Percentiles rank a stretch among this genome's conserved stretches.
phyloP scores from a whole-genome alignment of 2,888 invertebrate genomes.

The Callyntrura guangdongensis region DNA sequence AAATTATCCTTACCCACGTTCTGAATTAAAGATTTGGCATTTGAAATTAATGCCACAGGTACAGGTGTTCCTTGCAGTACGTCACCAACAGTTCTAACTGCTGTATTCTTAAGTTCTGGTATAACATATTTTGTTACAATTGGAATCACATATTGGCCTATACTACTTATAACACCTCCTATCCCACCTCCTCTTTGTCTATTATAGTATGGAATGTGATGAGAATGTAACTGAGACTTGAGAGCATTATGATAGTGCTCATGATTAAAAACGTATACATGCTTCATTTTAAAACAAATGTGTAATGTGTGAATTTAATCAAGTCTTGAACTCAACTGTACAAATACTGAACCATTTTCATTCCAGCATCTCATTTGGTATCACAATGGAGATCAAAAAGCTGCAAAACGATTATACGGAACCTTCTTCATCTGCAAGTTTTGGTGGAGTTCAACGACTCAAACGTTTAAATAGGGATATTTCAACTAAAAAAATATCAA shows the following conservation, averaged over 20 bases:
- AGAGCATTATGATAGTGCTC: conserved; percentile 65
- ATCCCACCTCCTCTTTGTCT: conserved; percentile 71
- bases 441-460: conserved; percentile 10
- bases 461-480: neutral
- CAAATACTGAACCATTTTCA: too few species aligned
- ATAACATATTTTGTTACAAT: conserved; percentile 59
- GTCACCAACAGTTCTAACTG: conserved; percentile 33
- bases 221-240: conserved; percentile 24
- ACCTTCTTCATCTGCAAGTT: neutral
- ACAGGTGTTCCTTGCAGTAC: neutral
- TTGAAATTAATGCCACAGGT: neutral
- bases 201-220: too few species aligned
- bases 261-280: conserved; percentile 51
- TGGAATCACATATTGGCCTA: conserved; percentile 59
- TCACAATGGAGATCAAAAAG: neutral
- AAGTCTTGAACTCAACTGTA: too few species aligned
- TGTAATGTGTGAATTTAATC: neutral
- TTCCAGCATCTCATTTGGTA: neutral
- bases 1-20: conserved; percentile 36
- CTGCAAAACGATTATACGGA: neutral
- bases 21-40: neutral
- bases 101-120: conserved; percentile 62
- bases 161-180: conserved; percentile 36
- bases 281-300: conserved; percentile 31
- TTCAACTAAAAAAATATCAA: neutral